These are phyloP conservation scores for Lithobates sylvaticus DNA, from an alignment of 2,797 vertebrate species.

Conservation along the genomic window DNA sequence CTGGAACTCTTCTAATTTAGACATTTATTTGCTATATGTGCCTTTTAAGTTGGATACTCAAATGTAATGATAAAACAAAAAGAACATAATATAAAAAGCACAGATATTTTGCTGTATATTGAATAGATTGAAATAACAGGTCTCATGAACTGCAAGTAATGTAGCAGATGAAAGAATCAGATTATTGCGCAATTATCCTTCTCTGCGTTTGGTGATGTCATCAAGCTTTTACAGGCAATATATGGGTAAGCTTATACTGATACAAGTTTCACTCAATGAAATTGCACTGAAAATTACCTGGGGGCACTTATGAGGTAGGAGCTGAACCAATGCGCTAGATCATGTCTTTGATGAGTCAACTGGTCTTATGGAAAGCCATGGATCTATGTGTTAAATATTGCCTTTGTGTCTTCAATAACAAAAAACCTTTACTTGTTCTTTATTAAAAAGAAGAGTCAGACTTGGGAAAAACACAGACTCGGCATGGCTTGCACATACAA, in stretches of 20 bases:
- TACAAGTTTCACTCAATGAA: conserved; percentile 26
- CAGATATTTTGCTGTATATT: conserved; percentile 6
- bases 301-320: conserved; percentile 6
- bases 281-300: conserved; percentile 29
- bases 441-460: no score
- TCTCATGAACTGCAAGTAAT: conserved; percentile 31
- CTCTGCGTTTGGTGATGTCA: conserved; percentile 18
- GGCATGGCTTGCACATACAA: neutral
- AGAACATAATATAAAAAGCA: neutral
- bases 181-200: conserved; percentile 29
- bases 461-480: neutral
- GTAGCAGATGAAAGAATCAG: conserved; percentile 46
- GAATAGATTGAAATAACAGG: neutral
- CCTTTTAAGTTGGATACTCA: neutral
- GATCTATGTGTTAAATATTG: neutral
- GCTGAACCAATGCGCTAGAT: neutral
- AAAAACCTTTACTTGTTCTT: no score
- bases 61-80: neutral
- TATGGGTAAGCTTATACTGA: conserved; percentile 16
- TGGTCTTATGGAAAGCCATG: neutral
- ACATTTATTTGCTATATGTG: neutral
- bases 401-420: no score
- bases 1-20: neutral
- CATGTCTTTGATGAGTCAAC: conserved; percentile 29
- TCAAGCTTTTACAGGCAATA: conserved; percentile 24